Percentiles rank a stretch among this genome's conserved stretches.
These are phyloP conservation scores for Apamea sordens DNA, from an alignment of 2,888 invertebrate species.

Conservation along the genomic window DNA sequence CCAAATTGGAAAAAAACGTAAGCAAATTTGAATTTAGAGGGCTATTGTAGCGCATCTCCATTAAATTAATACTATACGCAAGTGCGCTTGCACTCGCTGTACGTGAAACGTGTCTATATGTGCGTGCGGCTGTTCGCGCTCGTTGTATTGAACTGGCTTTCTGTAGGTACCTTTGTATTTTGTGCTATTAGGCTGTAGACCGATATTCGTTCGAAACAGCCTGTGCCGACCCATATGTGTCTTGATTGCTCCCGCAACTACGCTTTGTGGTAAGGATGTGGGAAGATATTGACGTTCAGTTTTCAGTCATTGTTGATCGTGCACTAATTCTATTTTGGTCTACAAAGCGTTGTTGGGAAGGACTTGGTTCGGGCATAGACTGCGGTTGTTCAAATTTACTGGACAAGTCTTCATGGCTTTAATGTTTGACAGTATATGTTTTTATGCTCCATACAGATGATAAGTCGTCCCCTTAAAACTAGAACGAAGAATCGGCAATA, in stretches of 20 bases:
- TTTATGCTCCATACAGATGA: not conserved
- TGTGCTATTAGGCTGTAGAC: constrained; percentile 30
- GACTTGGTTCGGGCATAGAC: not conserved
- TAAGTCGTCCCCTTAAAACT: not conserved
- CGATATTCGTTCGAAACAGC: constrained; percentile 59
- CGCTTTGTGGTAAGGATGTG: constrained; percentile 43
- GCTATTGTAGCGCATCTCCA: not conserved
- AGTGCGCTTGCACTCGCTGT: not conserved
- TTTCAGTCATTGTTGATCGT: constrained; percentile 17
- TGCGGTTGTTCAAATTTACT: constrained; percentile 3
- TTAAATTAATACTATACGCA: not conserved
- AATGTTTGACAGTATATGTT: not conserved
- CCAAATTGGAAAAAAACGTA: not conserved
- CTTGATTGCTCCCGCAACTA: constrained; percentile 70
- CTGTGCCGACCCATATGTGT: constrained; percentile 68
- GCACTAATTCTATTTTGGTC: constrained; percentile 18
- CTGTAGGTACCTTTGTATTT: constrained; percentile 13
- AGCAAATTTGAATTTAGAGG: not conserved
- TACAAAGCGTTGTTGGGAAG: not conserved
- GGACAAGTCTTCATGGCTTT: not conserved
- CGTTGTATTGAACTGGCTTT: constrained; percentile 2
- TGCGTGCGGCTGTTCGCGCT: not conserved
- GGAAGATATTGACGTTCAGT: constrained; percentile 37
- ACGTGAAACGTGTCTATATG: not conserved
- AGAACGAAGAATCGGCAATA: not conserved